Percentiles rank a stretch among this genome's conserved stretches.
Conservation (phyloP, 1,140 invertebrate species). For the Chrysoperla carnea region DNA sequence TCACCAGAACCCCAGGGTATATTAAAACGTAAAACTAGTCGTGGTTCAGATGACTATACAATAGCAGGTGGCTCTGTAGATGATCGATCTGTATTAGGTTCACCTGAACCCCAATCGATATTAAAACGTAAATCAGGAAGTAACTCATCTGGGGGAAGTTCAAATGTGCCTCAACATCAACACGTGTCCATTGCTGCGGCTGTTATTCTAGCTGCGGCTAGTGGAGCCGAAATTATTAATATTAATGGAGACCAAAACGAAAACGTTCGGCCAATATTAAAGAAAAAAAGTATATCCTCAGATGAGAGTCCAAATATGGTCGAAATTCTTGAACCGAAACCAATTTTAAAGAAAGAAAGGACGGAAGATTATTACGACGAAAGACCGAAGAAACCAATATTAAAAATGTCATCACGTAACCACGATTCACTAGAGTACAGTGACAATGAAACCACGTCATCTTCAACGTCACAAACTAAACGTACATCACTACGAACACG, state of each 20-base stretch:
- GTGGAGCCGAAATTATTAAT: constrained; percentile 30
- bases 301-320: constrained; percentile 30
- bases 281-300: constrained; percentile 48
- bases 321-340: constrained; percentile 36
- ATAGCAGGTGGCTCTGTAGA: constrained; percentile 12
- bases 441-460: not conserved
- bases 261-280: constrained; percentile 54
- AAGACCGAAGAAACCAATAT: constrained; percentile 52
- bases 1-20: constrained; percentile 46
- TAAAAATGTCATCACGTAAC: constrained; percentile 48
- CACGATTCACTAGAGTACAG: constrained; percentile 24
- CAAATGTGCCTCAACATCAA: constrained; percentile 36
- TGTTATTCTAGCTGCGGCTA: constrained; percentile 43
- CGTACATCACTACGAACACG: too few relatives aligned
- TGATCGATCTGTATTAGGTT: constrained; percentile 32
- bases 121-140: constrained; percentile 46
- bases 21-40: constrained; percentile 44
- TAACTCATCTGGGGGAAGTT: constrained; percentile 26
- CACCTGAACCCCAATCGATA: constrained; percentile 52
- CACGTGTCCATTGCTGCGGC: constrained; percentile 53
- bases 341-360: constrained; percentile 69
- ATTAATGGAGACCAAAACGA: constrained; percentile 34
- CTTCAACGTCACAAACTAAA: too few relatives aligned
- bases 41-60: constrained; percentile 29
- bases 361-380: constrained; percentile 60